Evolutionary conservation across 2,888 invertebrate species (phyloP).

Genomic region (Drosophila peninsularis): DNA sequence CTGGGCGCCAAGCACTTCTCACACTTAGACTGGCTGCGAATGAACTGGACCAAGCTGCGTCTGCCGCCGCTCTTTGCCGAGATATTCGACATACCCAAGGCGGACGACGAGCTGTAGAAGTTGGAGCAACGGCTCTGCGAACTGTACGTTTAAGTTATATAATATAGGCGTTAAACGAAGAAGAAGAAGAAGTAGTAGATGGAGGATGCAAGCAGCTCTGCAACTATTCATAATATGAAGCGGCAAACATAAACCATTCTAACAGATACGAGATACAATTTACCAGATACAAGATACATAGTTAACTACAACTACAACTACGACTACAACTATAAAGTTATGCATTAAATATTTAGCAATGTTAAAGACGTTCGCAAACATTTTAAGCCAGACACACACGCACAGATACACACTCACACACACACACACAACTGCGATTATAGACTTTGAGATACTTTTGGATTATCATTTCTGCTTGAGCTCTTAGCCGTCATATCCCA

Average conservation of each 20-base stretch:
- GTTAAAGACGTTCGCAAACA: slow-evolving; percentile 48
- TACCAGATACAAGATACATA: slow-evolving; percentile 39
- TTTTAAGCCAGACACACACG: slow-evolving; percentile 30
- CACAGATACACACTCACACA: slow-evolving; percentile 7
- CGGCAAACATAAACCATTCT: slow-evolving; percentile 40
- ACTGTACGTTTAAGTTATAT: slow-evolving; percentile 56
- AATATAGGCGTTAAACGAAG: slow-evolving; percentile 47
- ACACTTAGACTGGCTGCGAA: slow-evolving; percentile 95
- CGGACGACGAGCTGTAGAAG: slow-evolving; percentile 88
- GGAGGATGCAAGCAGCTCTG: slow-evolving; percentile 29
- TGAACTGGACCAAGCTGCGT: slow-evolving; percentile 93
- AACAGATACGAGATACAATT: slow-evolving; percentile 41
- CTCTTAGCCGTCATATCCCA: slow-evolving; percentile 69
- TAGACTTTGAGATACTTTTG: slow-evolving; percentile 45
- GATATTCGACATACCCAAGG: slow-evolving; percentile 97
- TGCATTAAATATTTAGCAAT: slow-evolving; percentile 63
- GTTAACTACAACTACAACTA: slow-evolving; percentile 54
- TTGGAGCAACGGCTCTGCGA: slow-evolving; percentile 48
- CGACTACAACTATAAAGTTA: slow-evolving; percentile 47
- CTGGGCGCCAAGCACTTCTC: slow-evolving; percentile 93
- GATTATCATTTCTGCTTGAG: slow-evolving; percentile 24
- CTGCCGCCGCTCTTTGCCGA: slow-evolving; percentile 97
- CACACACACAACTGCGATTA: slow-evolving; percentile 19
- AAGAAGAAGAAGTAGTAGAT: slow-evolving; percentile 14
- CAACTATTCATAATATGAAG: slow-evolving; percentile 61